A percentile compares a stretch with the other conserved stretches of the same genome.
phyloP scores from a whole-genome alignment of 2,888 invertebrate genomes.

The Brachylomia viminalis region DNA sequence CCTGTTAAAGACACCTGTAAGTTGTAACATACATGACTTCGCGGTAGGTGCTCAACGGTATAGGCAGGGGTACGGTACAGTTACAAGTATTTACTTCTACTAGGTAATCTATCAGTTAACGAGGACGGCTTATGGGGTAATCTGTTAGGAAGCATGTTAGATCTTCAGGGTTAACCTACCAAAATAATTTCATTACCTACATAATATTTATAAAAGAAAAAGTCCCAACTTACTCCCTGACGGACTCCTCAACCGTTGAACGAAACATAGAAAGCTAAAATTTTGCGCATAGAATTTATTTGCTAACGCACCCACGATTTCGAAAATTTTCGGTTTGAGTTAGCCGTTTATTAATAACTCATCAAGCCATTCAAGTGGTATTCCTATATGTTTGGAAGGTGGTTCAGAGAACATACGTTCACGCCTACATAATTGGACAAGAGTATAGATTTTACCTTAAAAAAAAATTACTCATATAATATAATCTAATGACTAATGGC shows the following conservation, averaged over 20 bases:
- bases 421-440: constrained; percentile 36
- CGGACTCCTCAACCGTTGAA: background rate
- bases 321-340: background rate
- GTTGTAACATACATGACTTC: constrained; percentile 26
- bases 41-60: constrained; percentile 19
- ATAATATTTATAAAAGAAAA: background rate
- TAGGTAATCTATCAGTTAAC: background rate
- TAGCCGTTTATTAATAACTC: constrained; percentile 12
- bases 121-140: background rate
- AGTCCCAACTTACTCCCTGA: background rate
- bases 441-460: constrained; percentile 27
- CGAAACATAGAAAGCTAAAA: background rate
- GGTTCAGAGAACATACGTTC: background rate
- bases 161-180: background rate
- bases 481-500: constrained; percentile 19
- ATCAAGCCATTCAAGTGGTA: constrained; percentile 15
- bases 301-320: background rate
- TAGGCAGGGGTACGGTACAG: constrained; percentile 13
- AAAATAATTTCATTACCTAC: background rate
- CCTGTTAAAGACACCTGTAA: constrained; percentile 49
- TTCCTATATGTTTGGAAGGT: constrained; percentile 4
- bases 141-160: background rate
- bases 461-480: constrained; percentile 40
- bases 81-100: constrained; percentile 13
- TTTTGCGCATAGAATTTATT: background rate